phyloP scores from a whole-genome alignment of 30 jellyfish, hydroid and myxozoan species.

The Aurelia sp. region DNA sequence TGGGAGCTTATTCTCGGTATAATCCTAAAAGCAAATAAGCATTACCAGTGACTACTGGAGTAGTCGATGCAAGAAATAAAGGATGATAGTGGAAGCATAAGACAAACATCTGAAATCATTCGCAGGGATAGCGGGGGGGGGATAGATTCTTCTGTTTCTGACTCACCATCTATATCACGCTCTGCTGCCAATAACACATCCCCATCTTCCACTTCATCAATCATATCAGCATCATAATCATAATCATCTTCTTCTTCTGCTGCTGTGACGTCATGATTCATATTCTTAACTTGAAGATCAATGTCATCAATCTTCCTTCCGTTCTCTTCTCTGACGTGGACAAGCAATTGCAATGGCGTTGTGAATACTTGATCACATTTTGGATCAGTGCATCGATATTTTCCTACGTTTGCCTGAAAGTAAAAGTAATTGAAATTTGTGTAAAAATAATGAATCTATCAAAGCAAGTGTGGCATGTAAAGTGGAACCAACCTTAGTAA shows the following conservation, averaged over 20 bases:
- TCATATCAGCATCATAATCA: slow-evolving; percentile 43
- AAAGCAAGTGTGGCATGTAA: too few relatives aligned
- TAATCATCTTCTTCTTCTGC: slow-evolving; percentile 50
- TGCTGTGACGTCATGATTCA: slow-evolving; percentile 16
- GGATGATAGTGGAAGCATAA: too few relatives aligned
- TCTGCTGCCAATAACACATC: slow-evolving; percentile 14
- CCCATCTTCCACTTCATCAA: slow-evolving; percentile 50
- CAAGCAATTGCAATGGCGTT: slow-evolving; percentile 57
- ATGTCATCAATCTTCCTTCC: slow-evolving; percentile 52
- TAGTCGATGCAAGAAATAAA: too few relatives aligned
- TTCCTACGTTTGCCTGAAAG: not conserved
- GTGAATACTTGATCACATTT: slow-evolving; percentile 41
- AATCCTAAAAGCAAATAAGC: too few relatives aligned
- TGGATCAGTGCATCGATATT: slow-evolving; percentile 47
- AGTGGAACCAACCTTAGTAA: too few relatives aligned
- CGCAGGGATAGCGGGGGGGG: too few relatives aligned
- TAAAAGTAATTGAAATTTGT: too few relatives aligned
- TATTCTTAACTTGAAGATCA: slow-evolving; percentile 36
- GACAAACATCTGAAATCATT: too few relatives aligned
- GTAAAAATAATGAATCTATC: too few relatives aligned
- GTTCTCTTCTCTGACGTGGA: slow-evolving; percentile 58
- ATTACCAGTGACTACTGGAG: too few relatives aligned
- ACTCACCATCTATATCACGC: slow-evolving; percentile 22
- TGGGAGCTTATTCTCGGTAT: too few relatives aligned
- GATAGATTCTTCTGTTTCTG: not conserved